Base-by-base conservation (phyloP, 2,888 invertebrate species). In the Hirtodrosophila histrioides region DNA sequence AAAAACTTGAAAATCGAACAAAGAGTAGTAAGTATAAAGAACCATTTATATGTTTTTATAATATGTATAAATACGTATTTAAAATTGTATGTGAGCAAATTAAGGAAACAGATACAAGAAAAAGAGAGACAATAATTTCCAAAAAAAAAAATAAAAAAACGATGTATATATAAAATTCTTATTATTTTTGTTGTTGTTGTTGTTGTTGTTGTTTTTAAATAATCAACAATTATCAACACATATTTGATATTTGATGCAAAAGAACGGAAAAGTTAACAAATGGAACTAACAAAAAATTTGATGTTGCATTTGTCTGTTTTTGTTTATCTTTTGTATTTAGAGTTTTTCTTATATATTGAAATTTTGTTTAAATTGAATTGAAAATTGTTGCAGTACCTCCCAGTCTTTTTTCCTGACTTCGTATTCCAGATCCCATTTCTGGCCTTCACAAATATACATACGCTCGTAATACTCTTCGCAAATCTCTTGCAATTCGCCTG, bases 401-500 rank as follows among this genome's bases (percentile, higher is more conserved):
- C 96, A 98, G 94, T 99, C 99, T 95, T 98, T 98, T 95, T 97
- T 98, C 94, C 98, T 96, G 94, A 99, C 98, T 95, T 98, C 97
- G 94, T 97, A 96, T 96, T 99, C 99, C 97, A 99, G 97, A 96
- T 99, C 99, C 96, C 98, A 99, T 95, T 99, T 99, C 94, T 98
- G 97, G 94, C 97, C 96, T 95, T 99, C 99, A 95, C 98, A 97
- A 94, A 95, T 94, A 95, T 96, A 96, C 95, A 98, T 95, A 94
- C 97, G 97, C 93, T 97, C 96, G 95, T 96, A 96, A 95, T 98
- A 97, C 94, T 97, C 96, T 95, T 97, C 95, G 94, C 96, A 95
- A 94, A 98, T 96, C 94, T 95, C 95, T 95, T 96, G 96, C 94
- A 98, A 95, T 93, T 95, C 91, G 90, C 90, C 92, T 92, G 92